These are phyloP conservation scores for Notodonta dromedarius DNA, from an alignment of 2,888 invertebrate genomes.

Conservation along the genomic window DNA sequence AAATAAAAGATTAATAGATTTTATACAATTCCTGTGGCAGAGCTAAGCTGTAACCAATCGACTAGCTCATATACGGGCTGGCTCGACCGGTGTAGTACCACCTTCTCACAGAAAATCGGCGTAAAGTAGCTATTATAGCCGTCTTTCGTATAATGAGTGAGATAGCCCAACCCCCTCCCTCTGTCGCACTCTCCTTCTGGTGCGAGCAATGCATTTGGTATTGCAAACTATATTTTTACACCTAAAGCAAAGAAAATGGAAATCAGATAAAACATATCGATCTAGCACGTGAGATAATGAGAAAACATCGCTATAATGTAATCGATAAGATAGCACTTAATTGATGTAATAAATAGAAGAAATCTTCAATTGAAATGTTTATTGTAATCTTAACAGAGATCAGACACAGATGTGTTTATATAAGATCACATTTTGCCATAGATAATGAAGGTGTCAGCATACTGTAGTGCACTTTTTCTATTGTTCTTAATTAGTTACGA, in stretches of 20 bases:
- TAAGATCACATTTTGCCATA: background rate
- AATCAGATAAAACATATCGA: conserved; percentile 16
- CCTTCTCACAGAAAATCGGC: too few relatives aligned
- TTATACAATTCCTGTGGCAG: too few relatives aligned
- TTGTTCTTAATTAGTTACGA: conserved; percentile 32
- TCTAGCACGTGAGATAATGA: conserved; percentile 28
- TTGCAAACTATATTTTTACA: too few relatives aligned
- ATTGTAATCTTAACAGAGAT: background rate
- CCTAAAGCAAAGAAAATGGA: background rate
- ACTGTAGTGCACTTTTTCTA: conserved; percentile 26
- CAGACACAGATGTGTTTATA: background rate
- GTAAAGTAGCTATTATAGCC: too few relatives aligned
- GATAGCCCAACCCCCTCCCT: too few relatives aligned
- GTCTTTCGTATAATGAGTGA: too few relatives aligned
- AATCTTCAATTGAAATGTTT: conserved; percentile 1
- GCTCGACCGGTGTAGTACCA: too few relatives aligned
- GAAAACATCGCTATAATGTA: conserved; percentile 10
- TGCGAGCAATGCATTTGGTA: too few relatives aligned
- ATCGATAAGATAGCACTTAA: conserved; percentile 30
- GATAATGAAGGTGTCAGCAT: conserved; percentile 40
- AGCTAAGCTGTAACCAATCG: too few relatives aligned
- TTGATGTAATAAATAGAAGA: conserved; percentile 4
- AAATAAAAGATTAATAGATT: too few relatives aligned
- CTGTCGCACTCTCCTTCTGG: too few relatives aligned
- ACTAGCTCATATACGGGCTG: too few relatives aligned